Evolutionary conservation across 2,888 invertebrate species (phyloP).

Genomic region (Arrhopalites spinosus): DNA sequence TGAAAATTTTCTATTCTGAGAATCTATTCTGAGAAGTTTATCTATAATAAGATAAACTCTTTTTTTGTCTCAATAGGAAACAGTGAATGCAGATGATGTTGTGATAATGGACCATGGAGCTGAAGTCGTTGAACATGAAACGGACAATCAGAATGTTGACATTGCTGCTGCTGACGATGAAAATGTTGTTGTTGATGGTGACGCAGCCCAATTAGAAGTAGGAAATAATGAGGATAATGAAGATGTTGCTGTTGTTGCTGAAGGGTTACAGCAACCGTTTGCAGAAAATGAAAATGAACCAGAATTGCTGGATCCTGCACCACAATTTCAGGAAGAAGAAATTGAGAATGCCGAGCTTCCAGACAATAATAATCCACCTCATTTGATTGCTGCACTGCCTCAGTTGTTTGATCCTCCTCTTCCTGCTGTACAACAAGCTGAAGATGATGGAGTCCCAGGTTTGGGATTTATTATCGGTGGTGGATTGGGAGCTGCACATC

Average conservation of each 20-base stretch:
- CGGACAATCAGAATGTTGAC: background rate
- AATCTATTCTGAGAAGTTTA: no score
- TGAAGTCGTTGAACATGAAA: background rate
- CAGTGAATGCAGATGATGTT: no score
- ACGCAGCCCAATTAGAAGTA: background rate
- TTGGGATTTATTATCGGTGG: conserved; percentile 55
- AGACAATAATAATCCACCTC: conserved; percentile 10
- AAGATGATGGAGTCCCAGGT: conserved; percentile 29
- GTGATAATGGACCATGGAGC: no score
- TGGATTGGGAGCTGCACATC: conserved; percentile 79
- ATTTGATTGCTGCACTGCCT: conserved; percentile 26
- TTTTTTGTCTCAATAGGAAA: no score
- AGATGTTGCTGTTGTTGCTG: conserved; percentile 39
- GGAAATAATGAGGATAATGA: conserved; percentile 18
- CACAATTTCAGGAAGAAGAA: conserved; percentile 27
- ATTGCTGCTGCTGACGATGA: background rate
- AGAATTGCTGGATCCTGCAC: background rate
- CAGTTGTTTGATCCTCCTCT: conserved; percentile 29
- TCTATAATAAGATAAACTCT: no score
- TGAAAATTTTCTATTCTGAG: no score
- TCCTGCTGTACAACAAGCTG: conserved; percentile 8
- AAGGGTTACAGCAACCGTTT: background rate
- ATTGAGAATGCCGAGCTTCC: background rate
- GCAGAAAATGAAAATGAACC: conserved; percentile 24
- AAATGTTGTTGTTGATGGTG: background rate